Evolutionary conservation across 64 coral and sea anemone genomes (phyloP).

Genomic region (Montipora sp.): DNA sequence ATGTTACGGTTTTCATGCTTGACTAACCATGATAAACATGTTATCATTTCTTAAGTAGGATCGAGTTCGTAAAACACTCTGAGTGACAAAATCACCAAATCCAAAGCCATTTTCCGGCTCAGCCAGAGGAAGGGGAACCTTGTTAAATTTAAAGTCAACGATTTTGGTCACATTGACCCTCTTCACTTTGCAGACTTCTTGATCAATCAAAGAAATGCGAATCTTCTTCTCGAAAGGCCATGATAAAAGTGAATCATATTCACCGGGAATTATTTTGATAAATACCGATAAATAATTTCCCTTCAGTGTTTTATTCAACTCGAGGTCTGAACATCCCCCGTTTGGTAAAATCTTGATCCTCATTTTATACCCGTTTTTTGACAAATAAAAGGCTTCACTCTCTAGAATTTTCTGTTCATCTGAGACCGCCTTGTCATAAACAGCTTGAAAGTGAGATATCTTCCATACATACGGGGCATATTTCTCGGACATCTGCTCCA

Average conservation of each 20-base stretch:
- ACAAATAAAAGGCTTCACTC: conserved; percentile 35
- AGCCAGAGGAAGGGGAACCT: not conserved
- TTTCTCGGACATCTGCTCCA: not conserved
- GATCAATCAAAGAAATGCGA: conserved; percentile 19
- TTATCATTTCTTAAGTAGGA: not conserved
- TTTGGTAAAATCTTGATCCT: conserved; percentile 5
- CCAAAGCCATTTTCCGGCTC: not conserved
- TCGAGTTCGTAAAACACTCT: not conserved
- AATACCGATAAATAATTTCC: not conserved
- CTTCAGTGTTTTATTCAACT: not conserved
- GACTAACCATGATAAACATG: conserved; percentile 8
- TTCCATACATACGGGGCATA: conserved; percentile 1
- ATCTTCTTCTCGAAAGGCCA: conserved; percentile 45
- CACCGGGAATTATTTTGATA: conserved; percentile 37
- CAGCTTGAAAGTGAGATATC: conserved; percentile 11
- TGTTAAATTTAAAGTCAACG: not conserved
- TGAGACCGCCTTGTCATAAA: not conserved
- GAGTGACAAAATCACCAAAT: not conserved
- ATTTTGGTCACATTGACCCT: not conserved
- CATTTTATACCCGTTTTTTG: not conserved
- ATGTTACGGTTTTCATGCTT: not conserved
- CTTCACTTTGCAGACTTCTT: not conserved
- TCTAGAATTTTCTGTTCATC: not conserved
- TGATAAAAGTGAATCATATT: conserved; percentile 31
- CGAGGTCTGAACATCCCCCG: not conserved